Base-by-base conservation (phyloP, 2,888 invertebrate genomes). In the Lithophane ornitopus region DNA sequence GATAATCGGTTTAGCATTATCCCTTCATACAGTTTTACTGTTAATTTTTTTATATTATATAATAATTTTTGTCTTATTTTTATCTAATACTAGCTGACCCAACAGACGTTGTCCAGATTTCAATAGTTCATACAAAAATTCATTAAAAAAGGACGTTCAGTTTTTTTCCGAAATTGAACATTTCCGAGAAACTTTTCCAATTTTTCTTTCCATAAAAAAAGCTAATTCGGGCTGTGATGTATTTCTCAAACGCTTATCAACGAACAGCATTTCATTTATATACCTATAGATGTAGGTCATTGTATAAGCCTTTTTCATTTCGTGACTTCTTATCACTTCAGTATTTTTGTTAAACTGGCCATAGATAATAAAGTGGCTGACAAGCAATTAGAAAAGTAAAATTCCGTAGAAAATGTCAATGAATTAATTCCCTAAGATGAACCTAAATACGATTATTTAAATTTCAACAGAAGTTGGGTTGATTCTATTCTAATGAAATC, bases 391-490 rank as follows among this genome's bases (percentile, higher is more conserved):
- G 2, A 39, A 39, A 63, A 44, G 74, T 54, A 52, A 2, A 58
- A 62, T 75, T 39, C 19, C 28, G 34, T 9, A 7, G 56, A 69
- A 58, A 74, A 58, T 73, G 19, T n/a, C 26, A 54, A 73, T 59
- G 44, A 70, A 78, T 71, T 63, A 81, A 80, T 81, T 69, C 34
- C 49, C 9, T 41, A 67, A 70, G 58, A 54, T 34, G 16, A 67
- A 58, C 9, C 26, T 11, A 26, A 77, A 82, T 73, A 59, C 22
- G 58, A 67, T 73, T 70, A 73, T 65, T 73, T 54, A 52, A 70
- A 80, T 80, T 65, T 56, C 41, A 41, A 52, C 56, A 61, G 59
- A 80, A 41, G 41, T 61, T 41, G 9, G 22, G 2, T 68, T 52
- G 14, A 69, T 80, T 68, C 69, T 41, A 46, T 67, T n/a, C n/a